phyloP scores from a whole-genome alignment of 30 jellyfish, hydroid and myxozoan genomes.

The Aurelia aurita region DNA sequence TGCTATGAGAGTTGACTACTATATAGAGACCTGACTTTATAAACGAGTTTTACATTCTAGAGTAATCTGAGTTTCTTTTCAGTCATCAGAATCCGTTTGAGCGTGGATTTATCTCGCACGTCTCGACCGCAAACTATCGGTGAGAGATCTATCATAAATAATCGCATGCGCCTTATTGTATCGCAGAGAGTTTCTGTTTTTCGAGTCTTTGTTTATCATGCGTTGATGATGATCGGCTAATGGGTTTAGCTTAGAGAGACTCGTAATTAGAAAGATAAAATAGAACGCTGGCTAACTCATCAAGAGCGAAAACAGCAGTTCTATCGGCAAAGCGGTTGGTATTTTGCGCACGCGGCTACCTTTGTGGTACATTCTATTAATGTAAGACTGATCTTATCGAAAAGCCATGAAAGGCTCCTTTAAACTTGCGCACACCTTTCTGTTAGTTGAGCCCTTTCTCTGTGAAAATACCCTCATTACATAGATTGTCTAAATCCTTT shows the following conservation, averaged over 20 bases:
- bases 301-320: conserved; percentile 44
- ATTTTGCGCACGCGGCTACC: conserved; percentile 66
- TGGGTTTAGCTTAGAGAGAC: conserved; percentile 57
- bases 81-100: conserved; percentile 38
- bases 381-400: conserved; percentile 64
- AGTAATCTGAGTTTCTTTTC: conserved; percentile 22
- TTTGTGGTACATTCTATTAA: conserved; percentile 58
- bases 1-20: no score
- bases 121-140: conserved; percentile 70
- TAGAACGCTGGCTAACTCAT: conserved; percentile 66
- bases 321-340: conserved; percentile 55
- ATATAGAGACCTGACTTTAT: no score
- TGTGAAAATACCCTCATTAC: conserved; percentile 66
- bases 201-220: conserved; percentile 61
- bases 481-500: conserved; percentile 72
- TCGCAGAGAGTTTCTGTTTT: conserved; percentile 59
- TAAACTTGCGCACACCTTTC: conserved; percentile 66
- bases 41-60: background rate
- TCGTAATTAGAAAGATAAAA: conserved; percentile 62
- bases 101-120: conserved; percentile 48
- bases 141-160: conserved; percentile 27
- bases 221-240: conserved; percentile 69
- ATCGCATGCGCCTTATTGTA: conserved; percentile 56
- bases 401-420: conserved; percentile 64
- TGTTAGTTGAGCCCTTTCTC: conserved; percentile 36